Evolutionary conservation across 2,797 vertebrate genomes (phyloP).

Genomic region (Knipowitschia caucasica): DNA sequence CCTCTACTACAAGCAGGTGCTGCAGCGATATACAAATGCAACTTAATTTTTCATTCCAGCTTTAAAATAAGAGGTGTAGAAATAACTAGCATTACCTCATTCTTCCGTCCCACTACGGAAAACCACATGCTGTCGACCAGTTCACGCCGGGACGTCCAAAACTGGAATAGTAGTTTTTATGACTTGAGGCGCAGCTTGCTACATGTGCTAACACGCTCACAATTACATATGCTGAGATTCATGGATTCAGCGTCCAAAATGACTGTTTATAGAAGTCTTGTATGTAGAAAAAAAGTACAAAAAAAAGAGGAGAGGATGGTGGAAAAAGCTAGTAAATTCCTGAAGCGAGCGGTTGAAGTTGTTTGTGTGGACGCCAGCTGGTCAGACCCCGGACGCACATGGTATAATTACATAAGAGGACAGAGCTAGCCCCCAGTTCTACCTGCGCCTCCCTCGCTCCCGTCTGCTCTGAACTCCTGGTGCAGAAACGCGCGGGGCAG

Average conservation of each 20-base stretch:
- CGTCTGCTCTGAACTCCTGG: slow-evolving; percentile 18
- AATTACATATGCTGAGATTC: slow-evolving; percentile 22
- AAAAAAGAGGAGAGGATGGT: background rate
- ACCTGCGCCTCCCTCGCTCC: slow-evolving; percentile 41
- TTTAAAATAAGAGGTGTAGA: slow-evolving; percentile 6
- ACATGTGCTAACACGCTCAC: slow-evolving; percentile 47
- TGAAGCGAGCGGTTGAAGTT: slow-evolving; percentile 25
- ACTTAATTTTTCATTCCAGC: background rate
- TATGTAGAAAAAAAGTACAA: background rate
- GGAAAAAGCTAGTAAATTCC: slow-evolving; percentile 28
- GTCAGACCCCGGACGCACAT: slow-evolving; percentile 54
- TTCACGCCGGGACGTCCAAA: slow-evolving; percentile 24
- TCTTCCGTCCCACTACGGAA: slow-evolving; percentile 90
- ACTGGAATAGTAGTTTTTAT: slow-evolving; percentile 28
- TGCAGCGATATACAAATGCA: background rate
- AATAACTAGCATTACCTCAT: slow-evolving; percentile 56
- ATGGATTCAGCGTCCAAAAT: slow-evolving; percentile 39
- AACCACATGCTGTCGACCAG: slow-evolving; percentile 83
- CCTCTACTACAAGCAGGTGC: background rate
- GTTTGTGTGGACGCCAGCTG: slow-evolving; percentile 54
- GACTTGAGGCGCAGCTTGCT: slow-evolving; percentile 31
- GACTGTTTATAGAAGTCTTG: slow-evolving; percentile 28
- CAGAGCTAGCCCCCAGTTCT: slow-evolving; percentile 48
- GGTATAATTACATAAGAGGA: slow-evolving; percentile 75
- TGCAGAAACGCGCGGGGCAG: slow-evolving; percentile 24